A percentile compares a stretch with the other conserved stretches of the same genome.
phyloP scores from a whole-genome alignment of 2,888 invertebrate species.

The Brassicogethes aeneus region DNA sequence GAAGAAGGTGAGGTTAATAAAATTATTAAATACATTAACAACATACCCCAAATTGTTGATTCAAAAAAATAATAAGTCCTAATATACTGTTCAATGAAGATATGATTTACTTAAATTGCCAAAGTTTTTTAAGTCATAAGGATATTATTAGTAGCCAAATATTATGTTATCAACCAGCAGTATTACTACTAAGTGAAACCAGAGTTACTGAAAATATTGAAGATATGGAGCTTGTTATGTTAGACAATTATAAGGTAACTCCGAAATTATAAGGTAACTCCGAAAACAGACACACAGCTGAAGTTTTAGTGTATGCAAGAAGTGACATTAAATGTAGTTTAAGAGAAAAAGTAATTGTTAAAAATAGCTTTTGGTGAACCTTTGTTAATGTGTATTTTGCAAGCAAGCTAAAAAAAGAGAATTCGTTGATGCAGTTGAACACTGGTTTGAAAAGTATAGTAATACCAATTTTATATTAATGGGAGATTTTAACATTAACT shows the following conservation, averaged over 20 bases:
- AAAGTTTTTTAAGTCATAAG: background rate
- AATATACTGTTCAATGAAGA: background rate
- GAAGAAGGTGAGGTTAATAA: too few species aligned
- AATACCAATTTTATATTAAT: background rate
- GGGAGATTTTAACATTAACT: too few species aligned
- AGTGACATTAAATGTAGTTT: background rate
- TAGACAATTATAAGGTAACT: background rate
- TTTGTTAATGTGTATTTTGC: background rate
- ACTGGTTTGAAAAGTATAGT: background rate
- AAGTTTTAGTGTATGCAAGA: background rate
- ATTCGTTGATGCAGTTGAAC: background rate
- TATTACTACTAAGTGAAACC: background rate
- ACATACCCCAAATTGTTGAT: slow-evolving; percentile 12
- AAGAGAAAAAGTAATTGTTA: background rate
- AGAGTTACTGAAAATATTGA: background rate
- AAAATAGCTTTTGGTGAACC: background rate
- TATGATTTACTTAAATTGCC: background rate
- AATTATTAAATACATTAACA: slow-evolving; percentile 16
- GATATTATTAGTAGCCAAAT: background rate
- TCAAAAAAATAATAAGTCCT: background rate
- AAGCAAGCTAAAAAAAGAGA: background rate
- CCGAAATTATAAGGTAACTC: background rate
- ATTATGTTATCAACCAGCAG: background rate
- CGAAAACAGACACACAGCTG: background rate
- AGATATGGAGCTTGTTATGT: background rate